phyloP scores from a whole-genome alignment of 92 coral and sea anemone genomes.

The Actinostola sp. region DNA sequence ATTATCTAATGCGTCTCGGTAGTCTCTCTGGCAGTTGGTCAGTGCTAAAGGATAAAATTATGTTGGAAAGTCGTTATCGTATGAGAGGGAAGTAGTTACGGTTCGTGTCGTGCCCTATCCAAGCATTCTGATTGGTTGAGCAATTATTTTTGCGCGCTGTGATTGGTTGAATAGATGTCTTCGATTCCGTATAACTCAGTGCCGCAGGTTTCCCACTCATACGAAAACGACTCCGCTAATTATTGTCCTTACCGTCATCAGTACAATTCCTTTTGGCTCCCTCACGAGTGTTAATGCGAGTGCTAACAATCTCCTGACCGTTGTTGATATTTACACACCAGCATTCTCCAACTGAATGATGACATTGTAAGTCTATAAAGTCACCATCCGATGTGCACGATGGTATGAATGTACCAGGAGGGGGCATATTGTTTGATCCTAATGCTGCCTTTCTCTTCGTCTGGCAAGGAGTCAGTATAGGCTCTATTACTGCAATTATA shows the following conservation, averaged over 20 bases:
- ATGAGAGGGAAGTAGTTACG: too few relatives aligned
- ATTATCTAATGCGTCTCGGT: slow-evolving; percentile 43
- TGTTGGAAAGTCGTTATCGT: too few relatives aligned
- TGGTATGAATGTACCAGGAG: slow-evolving; percentile 46
- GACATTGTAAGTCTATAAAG: slow-evolving; percentile 57
- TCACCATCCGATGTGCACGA: slow-evolving; percentile 58
- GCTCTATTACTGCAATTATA: background rate
- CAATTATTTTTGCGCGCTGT: too few relatives aligned
- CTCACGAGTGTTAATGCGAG: slow-evolving; percentile 22
- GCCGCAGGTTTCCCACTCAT: too few relatives aligned
- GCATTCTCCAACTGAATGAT: slow-evolving; percentile 49
- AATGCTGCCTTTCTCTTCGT: slow-evolving; percentile 8
- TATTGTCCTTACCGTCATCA: slow-evolving; percentile 25
- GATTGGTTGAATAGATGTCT: too few relatives aligned
- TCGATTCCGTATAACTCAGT: too few relatives aligned
- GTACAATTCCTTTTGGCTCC: slow-evolving; percentile 5
- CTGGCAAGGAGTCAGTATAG: slow-evolving; percentile 24
- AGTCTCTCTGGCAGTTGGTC: slow-evolving; percentile 66
- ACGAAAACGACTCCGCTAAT: too few relatives aligned
- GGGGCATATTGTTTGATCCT: slow-evolving; percentile 5
- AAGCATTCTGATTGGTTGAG: too few relatives aligned
- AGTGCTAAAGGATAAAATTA: slow-evolving; percentile 32
- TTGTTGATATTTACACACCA: slow-evolving; percentile 54
- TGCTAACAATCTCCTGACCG: slow-evolving; percentile 52
- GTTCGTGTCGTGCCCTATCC: too few relatives aligned